Evolutionary conservation across 1,140 invertebrate genomes (phyloP).

Genomic region (Acromyrmex charruanus): DNA sequence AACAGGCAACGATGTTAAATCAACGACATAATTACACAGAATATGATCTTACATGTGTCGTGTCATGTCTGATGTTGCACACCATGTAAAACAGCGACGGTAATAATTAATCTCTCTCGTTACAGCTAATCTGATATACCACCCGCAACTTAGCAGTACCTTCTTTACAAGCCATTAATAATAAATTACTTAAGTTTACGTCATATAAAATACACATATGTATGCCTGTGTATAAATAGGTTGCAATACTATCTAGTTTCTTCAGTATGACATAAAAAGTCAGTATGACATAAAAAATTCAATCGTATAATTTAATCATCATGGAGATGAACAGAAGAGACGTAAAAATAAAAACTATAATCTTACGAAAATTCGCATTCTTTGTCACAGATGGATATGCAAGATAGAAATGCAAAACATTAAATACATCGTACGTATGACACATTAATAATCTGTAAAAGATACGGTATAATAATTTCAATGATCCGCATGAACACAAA

Average conservation of each 20-base stretch:
- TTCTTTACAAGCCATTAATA: conserved; percentile 61
- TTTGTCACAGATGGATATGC: conserved; percentile 28
- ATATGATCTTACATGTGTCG: conserved; percentile 11
- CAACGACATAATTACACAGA: conserved; percentile 37
- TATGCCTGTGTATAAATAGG: conserved; percentile 70
- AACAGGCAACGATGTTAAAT: conserved; percentile 43
- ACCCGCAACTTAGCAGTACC: conserved; percentile 57
- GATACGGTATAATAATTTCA: conserved; percentile 34
- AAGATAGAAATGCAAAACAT: conserved; percentile 47
- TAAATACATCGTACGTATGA: conserved; percentile 42
- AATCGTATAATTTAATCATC: neutral
- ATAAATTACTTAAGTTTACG: conserved; percentile 73
- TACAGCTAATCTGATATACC: conserved; percentile 48
- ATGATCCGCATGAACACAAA: conserved; percentile 56
- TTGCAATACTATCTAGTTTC: conserved; percentile 42
- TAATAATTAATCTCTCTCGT: conserved; percentile 30
- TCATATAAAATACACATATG: conserved; percentile 75
- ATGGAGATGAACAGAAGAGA: neutral
- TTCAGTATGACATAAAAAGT: conserved; percentile 7
- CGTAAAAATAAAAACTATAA: conserved; percentile 10
- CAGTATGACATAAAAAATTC: conserved; percentile 19
- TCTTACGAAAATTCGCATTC: neutral
- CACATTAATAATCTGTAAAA: conserved; percentile 15
- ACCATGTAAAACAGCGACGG: neutral
- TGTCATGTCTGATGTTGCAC: neutral